Conservation (phyloP, 2,113 vertebrate genomes). For the Sinocyclocheilus rhinocerous region DNA sequence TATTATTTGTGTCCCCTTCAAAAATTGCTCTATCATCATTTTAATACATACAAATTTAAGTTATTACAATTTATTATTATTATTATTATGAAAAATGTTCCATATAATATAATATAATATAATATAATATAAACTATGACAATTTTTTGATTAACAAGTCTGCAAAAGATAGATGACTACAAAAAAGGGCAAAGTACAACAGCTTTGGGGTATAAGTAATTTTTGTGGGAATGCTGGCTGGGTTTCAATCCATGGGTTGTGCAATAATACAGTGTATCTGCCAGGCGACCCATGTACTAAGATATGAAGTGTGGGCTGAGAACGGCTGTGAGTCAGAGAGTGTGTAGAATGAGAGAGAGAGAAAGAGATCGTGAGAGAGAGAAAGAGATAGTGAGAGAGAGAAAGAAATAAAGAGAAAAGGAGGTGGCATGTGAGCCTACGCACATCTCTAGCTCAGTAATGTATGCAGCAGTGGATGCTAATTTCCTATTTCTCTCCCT, state of each 20-base stretch:
- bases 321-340: conserved; percentile 44
- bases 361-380: conserved; percentile 65
- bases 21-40: too few relatives aligned
- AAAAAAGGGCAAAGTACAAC: neutral
- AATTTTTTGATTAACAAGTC: neutral
- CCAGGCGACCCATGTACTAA: conserved; percentile 60
- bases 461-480: too few relatives aligned
- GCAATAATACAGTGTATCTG: conserved; percentile 60
- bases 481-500: too few relatives aligned
- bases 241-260: conserved; percentile 58
- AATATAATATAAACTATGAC: neutral
- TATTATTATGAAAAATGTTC: too few relatives aligned
- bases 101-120: too few relatives aligned
- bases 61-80: too few relatives aligned
- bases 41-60: too few relatives aligned
- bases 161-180: neutral
- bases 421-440: too few relatives aligned
- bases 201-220: conserved; percentile 57
- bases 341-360: conserved; percentile 56
- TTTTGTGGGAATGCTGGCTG: conserved; percentile 53
- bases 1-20: too few relatives aligned
- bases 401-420: conserved; percentile 1
- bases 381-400: conserved; percentile 65
- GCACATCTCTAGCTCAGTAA: too few relatives aligned
- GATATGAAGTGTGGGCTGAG: conserved; percentile 65